Evolutionary conservation across 2,113 vertebrate genomes (phyloP).

Genomic region (Coregonus clupeaformis): DNA sequence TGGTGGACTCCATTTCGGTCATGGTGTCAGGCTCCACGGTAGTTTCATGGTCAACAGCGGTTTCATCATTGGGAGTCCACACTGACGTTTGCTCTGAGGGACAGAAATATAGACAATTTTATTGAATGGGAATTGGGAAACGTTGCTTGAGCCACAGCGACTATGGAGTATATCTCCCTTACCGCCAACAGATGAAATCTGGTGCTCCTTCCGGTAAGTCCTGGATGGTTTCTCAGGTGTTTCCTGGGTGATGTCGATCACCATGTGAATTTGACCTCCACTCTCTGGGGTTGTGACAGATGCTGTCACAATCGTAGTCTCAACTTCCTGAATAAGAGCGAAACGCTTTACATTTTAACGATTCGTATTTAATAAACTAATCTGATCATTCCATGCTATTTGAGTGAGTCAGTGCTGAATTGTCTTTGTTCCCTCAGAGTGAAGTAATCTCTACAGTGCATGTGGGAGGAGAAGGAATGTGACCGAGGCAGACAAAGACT

Average conservation of each 20-base stretch:
- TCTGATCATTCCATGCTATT: neutral
- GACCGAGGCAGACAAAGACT: constrained; percentile 14
- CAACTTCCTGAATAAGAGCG: constrained; percentile 63
- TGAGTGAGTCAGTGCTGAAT: constrained; percentile 25
- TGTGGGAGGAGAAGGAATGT: constrained; percentile 10
- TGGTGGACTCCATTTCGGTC: neutral
- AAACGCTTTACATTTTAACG: neutral
- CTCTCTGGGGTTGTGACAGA: constrained; percentile 55
- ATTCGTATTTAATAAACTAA: neutral
- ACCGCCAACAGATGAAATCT: constrained; percentile 48
- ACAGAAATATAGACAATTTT: neutral
- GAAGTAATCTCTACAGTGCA: constrained; percentile 17
- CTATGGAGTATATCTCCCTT: neutral
- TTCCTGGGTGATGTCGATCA: constrained; percentile 55
- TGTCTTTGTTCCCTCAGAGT: constrained; percentile 24
- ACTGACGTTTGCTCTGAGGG: constrained; percentile 61
- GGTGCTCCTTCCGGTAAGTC: constrained; percentile 45
- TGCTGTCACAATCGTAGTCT: constrained; percentile 50
- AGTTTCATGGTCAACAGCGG: fast-evolving
- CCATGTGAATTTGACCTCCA: constrained; percentile 49
- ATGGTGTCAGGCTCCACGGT: constrained; percentile 22
- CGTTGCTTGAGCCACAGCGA: neutral
- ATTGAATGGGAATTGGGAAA: neutral
- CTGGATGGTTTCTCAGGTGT: neutral
- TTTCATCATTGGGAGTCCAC: constrained; percentile 45